Base-by-base conservation (phyloP, 2,888 invertebrate species). In the Dysmachus trigonus region DNA sequence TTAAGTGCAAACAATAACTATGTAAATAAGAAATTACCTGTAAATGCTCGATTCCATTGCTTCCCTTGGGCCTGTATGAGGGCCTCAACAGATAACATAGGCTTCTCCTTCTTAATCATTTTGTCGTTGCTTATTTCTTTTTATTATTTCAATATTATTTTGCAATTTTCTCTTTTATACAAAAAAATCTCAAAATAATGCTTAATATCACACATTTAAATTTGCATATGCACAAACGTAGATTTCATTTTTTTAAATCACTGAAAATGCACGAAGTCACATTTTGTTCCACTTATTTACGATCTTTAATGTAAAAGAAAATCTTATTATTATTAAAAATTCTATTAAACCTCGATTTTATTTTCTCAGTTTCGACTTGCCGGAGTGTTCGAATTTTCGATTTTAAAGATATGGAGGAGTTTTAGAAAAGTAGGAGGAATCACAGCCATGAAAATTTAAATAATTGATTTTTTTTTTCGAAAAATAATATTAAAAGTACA, bases 101-200 rank as follows among this genome's bases (percentile, higher is more conserved):
- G 89, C 84, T 89, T 89, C 76, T 89, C 89, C 86, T 89, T 89
- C 85, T 89, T 89, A n/a, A 89, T 41, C 89, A 89, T 89, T 87
- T 87, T 89, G 30, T 35, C 38, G 38, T 71, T 10, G 35, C 74
- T 77, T 53, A 86, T 86, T 3, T 31, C 79, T 79, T 79, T 73
- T 73, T 83, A 85, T 85, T n/a, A n/a, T 84, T 79, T 84, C 77
- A 77, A 22, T 51, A 79, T 81, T 73, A 81, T 82, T 82, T 51
- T 74, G 85, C 73, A 85, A 74, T 74, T 74, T 85, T 30, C 31
- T 47, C 22, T 27, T 31, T 73, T 73, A 73, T 33, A 62, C 35
- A 83, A 51, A 81, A 83, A 72, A 72, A 72, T 83, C 72, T 83
- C 83, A 83, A 83, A 83, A 83, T 83, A 83, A 83, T 22, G 38